Evolutionary conservation across 2,888 invertebrate genomes (phyloP).

Genomic region (Clusia tigrina): DNA sequence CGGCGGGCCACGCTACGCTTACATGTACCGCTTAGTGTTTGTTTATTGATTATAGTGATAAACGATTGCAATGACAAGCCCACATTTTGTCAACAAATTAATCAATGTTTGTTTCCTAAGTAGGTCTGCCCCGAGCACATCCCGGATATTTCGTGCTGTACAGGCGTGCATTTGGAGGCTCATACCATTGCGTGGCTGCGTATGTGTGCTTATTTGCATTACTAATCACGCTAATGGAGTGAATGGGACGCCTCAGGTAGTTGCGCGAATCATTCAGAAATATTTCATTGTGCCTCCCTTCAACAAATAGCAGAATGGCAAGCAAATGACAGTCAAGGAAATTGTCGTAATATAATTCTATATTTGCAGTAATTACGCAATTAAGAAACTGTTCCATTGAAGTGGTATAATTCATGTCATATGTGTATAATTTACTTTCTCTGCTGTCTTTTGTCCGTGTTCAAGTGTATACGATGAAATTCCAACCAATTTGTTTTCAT

Average conservation of each 20-base stretch:
- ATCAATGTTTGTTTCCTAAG: conserved; percentile 61
- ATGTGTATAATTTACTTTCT: no score
- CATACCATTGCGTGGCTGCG: neutral
- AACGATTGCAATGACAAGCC: conserved; percentile 28
- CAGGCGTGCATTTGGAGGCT: neutral
- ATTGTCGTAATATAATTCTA: no score
- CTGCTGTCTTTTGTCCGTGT: no score
- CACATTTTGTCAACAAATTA: conserved; percentile 58
- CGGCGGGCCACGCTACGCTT: no score
- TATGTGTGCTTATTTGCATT: conserved; percentile 44
- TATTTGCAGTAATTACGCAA: no score
- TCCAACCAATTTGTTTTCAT: no score
- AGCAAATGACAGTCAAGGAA: no score
- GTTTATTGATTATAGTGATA: no score
- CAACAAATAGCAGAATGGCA: neutral
- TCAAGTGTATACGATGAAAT: no score
- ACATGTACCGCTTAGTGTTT: no score
- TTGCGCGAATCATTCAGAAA: neutral
- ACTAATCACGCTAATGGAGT: conserved; percentile 58
- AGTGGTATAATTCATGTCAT: no score
- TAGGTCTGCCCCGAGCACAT: conserved; percentile 49
- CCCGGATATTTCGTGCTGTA: conserved; percentile 17
- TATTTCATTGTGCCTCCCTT: neutral
- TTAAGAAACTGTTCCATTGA: no score
- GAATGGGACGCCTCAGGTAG: conserved; percentile 54